Evolutionary conservation across 2,113 vertebrate genomes (phyloP), one percentile per base, ranked within the genome.

Genomic region (Nematolebias whitei): DNA sequence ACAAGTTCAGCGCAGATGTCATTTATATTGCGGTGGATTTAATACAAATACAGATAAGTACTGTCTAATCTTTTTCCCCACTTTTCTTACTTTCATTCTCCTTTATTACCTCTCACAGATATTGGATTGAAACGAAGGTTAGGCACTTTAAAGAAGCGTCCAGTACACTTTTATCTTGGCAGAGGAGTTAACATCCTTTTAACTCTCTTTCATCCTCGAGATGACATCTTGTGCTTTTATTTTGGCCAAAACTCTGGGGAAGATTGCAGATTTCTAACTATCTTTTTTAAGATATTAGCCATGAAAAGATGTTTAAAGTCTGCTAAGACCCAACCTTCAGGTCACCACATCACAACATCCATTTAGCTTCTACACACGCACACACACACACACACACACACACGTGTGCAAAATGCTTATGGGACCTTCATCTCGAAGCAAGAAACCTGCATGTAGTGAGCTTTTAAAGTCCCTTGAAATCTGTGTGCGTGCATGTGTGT

Each of bases 391-490:
- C 22, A 4, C 23, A 39, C 20, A 23, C 56, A 16, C 20, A 50
- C 50, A 41, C 22, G 13, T 29, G 52, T 18, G 18, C 39, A 15
- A 23, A 65, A 52, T 19, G 38, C 35, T 74, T 43, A 22, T 0
- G 19, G 54, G 63, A 78, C 74, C 61, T 87, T 83, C 57, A 69
- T 76, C 41, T 69, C 22, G 61, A 75, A 80, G 69, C 35, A 29
- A 63, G 26, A 71, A 60, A 69, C 41, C 74, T 64, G 49, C 58
- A 76, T 81, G 73, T 70, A 70, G 48, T 66, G 64, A 15, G 58
- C 47, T 61, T 68, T 79, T 74, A 77, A 81, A 72, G 71, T 63
- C n/a, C 43, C 44, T 56, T 59, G 24, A 89, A 84, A 85, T 89
- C 79, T 85, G 9, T 38, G 64, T 41, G 26, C 64, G 49, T 77